Evolutionary conservation across 2,888 invertebrate genomes (phyloP), one percentile per base, ranked within the genome.

Genomic region (Hartigia nigra): DNA sequence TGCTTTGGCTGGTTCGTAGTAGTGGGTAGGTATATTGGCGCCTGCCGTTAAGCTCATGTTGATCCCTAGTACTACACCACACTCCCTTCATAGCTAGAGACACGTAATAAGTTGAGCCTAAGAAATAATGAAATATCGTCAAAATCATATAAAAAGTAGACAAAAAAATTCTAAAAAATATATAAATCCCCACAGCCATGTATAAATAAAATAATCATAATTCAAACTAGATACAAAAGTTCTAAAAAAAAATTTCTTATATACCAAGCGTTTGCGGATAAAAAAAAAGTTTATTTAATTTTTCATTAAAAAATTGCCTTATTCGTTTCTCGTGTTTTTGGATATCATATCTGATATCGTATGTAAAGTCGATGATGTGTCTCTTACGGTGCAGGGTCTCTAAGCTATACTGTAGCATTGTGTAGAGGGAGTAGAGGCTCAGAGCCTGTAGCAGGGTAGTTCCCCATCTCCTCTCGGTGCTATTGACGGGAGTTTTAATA

Each of bases 401-500:
- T 86, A 86, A 74, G 69, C 83, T 77, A 79, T 80, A 82, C 82
- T 82, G 84, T 83, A 85, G 85, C 84, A 84, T 84, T 84, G 83
- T 86, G 85, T 84, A 85, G 86, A 87, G 39, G 23, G 86, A 85
- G 86, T 84, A 86, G 85, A 39, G 85, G 84, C 83, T 87, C 87
- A 83, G 39, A 39, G 82, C 84, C 87, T 84, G 84, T 84, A 84
- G 87, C 84, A 84, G 85, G 85, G 39, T 14, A 82, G 78, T 81
- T 78, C 77, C 82, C 81, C 85, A 83, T 84, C 87, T 86, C 87
- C 87, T 84, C 85, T 80, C 87, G 86, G 85, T 87, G 86, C 90
- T 89, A 90, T 90, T 89, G 90, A 90, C 89, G 88, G 87, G 88
- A 88, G 90, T 89, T 90, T 90, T 90, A 90, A 90, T 90, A 90